phyloP scores from a whole-genome alignment of 2,797 vertebrate species.

The Margarornis squamiger region DNA sequence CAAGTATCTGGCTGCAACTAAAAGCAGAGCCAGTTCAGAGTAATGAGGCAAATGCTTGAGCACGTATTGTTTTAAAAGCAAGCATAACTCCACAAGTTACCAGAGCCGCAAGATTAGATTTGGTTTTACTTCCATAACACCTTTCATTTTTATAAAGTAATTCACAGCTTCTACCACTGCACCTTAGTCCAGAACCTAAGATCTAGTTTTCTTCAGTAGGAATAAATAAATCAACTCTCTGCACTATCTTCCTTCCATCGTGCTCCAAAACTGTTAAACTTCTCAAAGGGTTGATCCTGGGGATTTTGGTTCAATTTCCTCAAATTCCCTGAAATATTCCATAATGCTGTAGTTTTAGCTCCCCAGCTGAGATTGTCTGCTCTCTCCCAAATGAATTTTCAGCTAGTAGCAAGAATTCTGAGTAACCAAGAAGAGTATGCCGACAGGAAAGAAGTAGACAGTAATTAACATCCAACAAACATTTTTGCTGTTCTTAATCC shows the following conservation, averaged over 20 bases:
- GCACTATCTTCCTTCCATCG: neutral
- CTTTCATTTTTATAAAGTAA: neutral
- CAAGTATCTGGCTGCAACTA: neutral
- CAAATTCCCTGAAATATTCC: neutral
- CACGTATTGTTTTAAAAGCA: neutral
- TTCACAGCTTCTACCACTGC: neutral
- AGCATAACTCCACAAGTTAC: neutral
- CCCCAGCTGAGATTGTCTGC: neutral
- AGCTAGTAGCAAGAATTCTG: neutral
- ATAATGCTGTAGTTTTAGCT: neutral
- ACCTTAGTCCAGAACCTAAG: neutral
- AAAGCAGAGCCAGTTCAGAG: neutral
- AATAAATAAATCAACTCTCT: neutral
- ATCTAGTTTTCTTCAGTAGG: neutral
- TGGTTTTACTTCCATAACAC: neutral
- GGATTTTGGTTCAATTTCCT: neutral
- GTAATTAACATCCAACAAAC: neutral
- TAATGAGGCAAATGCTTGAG: neutral
- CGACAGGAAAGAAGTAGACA: neutral
- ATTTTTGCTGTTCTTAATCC: neutral
- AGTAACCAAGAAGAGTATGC: neutral
- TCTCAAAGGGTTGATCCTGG: neutral
- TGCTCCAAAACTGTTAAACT: neutral
- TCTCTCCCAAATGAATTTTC: neutral
- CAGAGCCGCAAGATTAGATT: neutral